Percentiles rank a stretch among this genome's conserved stretches.
Conservation (phyloP, 30 jellyfish, hydroid and myxozoan genomes). For the Aurelia aurita region DNA sequence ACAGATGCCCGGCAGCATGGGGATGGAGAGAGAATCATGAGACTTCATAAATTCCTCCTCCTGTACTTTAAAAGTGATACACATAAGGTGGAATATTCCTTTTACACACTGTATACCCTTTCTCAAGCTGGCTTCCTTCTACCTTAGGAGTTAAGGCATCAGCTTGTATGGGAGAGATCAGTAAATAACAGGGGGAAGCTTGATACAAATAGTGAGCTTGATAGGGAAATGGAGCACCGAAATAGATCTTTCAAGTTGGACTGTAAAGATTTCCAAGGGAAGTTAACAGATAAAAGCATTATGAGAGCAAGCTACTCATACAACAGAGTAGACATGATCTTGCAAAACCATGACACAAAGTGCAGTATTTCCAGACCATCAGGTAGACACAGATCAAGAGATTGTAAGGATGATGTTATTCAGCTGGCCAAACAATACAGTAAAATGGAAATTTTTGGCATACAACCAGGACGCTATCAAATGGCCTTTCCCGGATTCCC, state of each 20-base stretch:
- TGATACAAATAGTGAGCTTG: conserved; percentile 22
- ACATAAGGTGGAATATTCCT: conserved; percentile 7
- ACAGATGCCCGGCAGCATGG: conserved; percentile 29
- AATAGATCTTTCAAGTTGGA: conserved; percentile 11
- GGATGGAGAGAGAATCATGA: conserved; percentile 41
- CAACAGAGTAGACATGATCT: too few relatives aligned
- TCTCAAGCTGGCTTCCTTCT: conserved; percentile 7
- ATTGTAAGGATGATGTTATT: too few relatives aligned
- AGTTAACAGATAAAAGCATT: conserved; percentile 30
- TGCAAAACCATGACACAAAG: too few relatives aligned
- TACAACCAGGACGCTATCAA: too few relatives aligned
- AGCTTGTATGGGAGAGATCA: conserved; percentile 3
- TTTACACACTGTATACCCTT: conserved; percentile 1
- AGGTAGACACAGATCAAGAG: too few relatives aligned
- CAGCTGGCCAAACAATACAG: too few relatives aligned
- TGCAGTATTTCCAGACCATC: too few relatives aligned
- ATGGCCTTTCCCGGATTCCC: too few relatives aligned
- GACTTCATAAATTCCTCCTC: conserved; percentile 10
- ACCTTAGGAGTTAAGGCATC: conserved; percentile 11
- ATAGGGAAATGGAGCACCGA: conserved; percentile 36
- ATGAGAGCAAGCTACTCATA: neutral
- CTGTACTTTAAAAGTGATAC: neutral
- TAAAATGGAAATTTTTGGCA: too few relatives aligned
- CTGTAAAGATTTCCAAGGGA: conserved; percentile 36
- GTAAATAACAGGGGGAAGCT: conserved; percentile 14